Evolutionary conservation across 2,888 invertebrate species (phyloP), one percentile per base, ranked within the genome.

Genomic region (Crepidodera aurea): DNA sequence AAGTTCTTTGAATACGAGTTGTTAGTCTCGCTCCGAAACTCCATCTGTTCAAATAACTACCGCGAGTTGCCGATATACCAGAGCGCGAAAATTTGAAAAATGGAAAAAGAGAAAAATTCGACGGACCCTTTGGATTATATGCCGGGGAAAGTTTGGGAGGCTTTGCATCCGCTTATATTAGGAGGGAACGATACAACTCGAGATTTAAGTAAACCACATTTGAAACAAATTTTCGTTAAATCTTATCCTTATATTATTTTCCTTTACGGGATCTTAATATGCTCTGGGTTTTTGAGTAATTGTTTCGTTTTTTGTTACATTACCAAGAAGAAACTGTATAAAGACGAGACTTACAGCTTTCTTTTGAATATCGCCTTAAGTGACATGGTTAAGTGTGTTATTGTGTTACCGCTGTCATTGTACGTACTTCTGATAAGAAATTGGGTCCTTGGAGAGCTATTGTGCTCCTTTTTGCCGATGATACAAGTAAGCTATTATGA

Each of bases 381-480:
- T 69, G 87, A 90, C 75, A 79, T 89, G 34, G 80, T 90, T 37
- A 89, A 90, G 78, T 87, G 89, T 73, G 79, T 86, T 13, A 76
- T 88, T 60, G 88, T 89, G n/a, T 74, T 90, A 70, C 91, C 91
- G 10, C 83, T 90, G 5, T 86, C 90, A 0, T 76, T 90, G 66
- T 85, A 87, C 70, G 88, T 90, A 51, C 82, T 90, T 71, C 81
- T 90, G 34, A 82, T 90, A 61, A 87, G 88, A 74, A 90, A 90
- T 76, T 90, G 90, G 90, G 83, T 90, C 63, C 87, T 90, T 70
- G 90, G 90, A 5, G 86, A 88, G 70, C 86, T 90, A 69, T 77
- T 90, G 64, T 91, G 91, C 79, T 89, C 86, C 75, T 88, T 89
- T 74, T 75, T 90, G 68, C 90, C 91, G 0, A 89, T 91, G 87